phyloP scores from a whole-genome alignment of 1,140 invertebrate species.

The Luehdorfia chinensis region DNA sequence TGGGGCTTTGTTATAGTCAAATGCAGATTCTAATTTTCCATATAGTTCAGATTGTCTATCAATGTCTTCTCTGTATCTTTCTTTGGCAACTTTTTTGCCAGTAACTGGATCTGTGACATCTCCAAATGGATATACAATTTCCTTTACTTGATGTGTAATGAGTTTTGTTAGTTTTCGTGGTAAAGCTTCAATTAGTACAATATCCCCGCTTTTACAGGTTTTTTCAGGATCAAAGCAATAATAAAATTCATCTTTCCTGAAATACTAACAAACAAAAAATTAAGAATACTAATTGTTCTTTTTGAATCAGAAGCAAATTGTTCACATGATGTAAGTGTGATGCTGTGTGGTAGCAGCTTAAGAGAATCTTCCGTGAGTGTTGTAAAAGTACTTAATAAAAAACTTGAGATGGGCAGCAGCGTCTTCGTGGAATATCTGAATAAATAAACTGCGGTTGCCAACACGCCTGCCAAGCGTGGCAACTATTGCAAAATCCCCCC shows the following conservation, averaged over 20 bases:
- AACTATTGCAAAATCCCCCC: too few relatives aligned
- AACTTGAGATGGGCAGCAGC: too few relatives aligned
- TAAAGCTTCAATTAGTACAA: conserved; percentile 86
- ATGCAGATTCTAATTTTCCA: conserved; percentile 82
- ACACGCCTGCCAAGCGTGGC: too few relatives aligned
- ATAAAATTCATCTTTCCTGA: conserved; percentile 82
- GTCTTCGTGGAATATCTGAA: too few relatives aligned
- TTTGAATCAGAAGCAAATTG: neutral
- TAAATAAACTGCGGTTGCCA: too few relatives aligned
- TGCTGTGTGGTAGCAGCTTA: too few relatives aligned
- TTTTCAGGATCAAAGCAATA: conserved; percentile 88
- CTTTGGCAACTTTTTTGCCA: conserved; percentile 85
- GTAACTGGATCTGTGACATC: conserved; percentile 90
- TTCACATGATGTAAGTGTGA: too few relatives aligned
- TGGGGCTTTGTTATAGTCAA: conserved; percentile 87
- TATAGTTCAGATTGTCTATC: conserved; percentile 82
- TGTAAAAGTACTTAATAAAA: too few relatives aligned
- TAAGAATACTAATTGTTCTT: conserved; percentile 16
- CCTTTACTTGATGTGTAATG: conserved; percentile 87
- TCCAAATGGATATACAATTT: conserved; percentile 88
- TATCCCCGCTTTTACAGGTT: conserved; percentile 87
- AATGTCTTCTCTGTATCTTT: conserved; percentile 85
- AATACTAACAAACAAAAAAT: conserved; percentile 82
- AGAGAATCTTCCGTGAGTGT: too few relatives aligned
- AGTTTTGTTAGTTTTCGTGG: conserved; percentile 84